Conservation (phyloP, 2,797 vertebrate genomes). For the Oreochromis mossambicus region DNA sequence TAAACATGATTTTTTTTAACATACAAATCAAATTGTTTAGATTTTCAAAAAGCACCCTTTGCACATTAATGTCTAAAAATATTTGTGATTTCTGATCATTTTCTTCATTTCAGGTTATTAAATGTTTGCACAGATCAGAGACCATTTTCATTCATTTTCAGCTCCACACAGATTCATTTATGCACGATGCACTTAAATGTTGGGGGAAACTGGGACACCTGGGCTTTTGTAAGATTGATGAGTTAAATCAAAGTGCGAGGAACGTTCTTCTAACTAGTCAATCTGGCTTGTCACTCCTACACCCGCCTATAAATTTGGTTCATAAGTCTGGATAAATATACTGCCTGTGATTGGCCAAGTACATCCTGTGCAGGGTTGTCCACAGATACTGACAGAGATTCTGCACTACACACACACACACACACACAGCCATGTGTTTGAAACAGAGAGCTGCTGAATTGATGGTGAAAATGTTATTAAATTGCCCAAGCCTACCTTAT, state of each 20-base stretch:
- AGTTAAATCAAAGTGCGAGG: neutral
- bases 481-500: fast-evolving
- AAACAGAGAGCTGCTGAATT: neutral
- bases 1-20: neutral
- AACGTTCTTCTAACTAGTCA: neutral
- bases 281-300: neutral
- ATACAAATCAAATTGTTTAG: too few relatives aligned
- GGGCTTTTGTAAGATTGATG: neutral
- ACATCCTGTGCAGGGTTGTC: neutral
- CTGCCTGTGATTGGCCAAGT: neutral
- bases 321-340: neutral
- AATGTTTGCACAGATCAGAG: neutral
- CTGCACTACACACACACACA: neutral
- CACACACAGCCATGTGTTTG: fast-evolving
- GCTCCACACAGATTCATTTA: neutral
- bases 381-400: neutral
- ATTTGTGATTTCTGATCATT: neutral
- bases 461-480: neutral
- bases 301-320: neutral
- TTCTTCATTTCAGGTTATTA: neutral
- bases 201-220: neutral
- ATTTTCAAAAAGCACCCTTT: too few relatives aligned
- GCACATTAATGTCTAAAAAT: neutral
- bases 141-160: neutral
- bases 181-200: neutral